These are phyloP conservation scores for Lepas anatifera DNA, from an alignment of 2,888 invertebrate species.

Conservation along the genomic window DNA sequence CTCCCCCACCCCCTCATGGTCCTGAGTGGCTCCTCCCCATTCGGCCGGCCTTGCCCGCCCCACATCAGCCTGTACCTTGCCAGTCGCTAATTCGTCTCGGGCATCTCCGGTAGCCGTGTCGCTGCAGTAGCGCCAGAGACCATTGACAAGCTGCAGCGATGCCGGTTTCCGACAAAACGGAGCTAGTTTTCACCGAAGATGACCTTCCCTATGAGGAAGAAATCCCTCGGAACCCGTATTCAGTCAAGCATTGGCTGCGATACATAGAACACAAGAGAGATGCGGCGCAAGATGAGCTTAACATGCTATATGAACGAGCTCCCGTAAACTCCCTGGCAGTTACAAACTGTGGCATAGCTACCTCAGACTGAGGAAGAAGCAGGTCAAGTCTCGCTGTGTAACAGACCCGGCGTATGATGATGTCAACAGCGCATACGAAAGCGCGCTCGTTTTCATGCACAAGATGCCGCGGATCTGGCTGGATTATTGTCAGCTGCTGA, in stretches of 20 bases:
- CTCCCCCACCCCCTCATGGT: too few species aligned
- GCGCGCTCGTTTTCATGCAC: slow-evolving; percentile 95
- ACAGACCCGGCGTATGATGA: slow-evolving; percentile 80
- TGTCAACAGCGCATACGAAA: slow-evolving; percentile 92
- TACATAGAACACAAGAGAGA: slow-evolving; percentile 93
- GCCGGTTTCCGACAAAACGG: neutral
- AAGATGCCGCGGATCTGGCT: slow-evolving; percentile 99
- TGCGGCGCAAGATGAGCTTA: slow-evolving; percentile 65
- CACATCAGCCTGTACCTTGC: too few species aligned
- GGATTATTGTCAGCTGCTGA: slow-evolving; percentile 89
- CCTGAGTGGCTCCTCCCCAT: too few species aligned
- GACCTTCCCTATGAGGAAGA: slow-evolving; percentile 98
- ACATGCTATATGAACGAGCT: slow-evolving; percentile 89
- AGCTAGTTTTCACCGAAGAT: slow-evolving; percentile 53
- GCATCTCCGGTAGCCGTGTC: too few species aligned
- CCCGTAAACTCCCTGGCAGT: slow-evolving; percentile 89
- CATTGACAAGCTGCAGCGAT: neutral
- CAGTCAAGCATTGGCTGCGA: slow-evolving; percentile 95
- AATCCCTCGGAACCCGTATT: slow-evolving; percentile 90
- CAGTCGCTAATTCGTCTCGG: too few species aligned
- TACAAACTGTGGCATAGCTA: slow-evolving; percentile 96
- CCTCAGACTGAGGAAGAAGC: slow-evolving; percentile 63
- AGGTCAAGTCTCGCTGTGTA: slow-evolving; percentile 63
- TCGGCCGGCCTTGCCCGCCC: too few species aligned
- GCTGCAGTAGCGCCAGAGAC: too few species aligned